Evolutionary conservation across 2,113 vertebrate species (phyloP), one percentile per base, ranked within the genome.

Genomic region (Nannobrachium achirus): DNA sequence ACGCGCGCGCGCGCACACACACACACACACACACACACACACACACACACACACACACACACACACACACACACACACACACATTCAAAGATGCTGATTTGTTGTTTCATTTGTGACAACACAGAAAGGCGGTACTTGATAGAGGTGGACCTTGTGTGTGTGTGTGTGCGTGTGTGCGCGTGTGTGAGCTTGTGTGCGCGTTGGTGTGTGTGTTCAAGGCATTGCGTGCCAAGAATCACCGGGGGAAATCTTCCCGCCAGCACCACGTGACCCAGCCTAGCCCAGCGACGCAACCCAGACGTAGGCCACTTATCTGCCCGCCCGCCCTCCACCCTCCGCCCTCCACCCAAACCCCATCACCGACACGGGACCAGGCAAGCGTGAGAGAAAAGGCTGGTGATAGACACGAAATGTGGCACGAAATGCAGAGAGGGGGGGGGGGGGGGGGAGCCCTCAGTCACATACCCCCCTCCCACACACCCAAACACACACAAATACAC

Each of bases 321-420:
- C 84, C 60, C 16, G 51, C 25, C 51, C 71, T 16, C 63, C 46
- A 10, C 65, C 45, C 79, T 60, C 49, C 69, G 16, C 65, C 66
- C 83, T 64, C 52, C 74, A 67, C 74, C 74, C 73, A 79, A 73
- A 81, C 77, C 69, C 82, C 83, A 85, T 82, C 80, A 85, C 78
- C 65, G 74, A 84, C 79, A 90, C 56, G 10, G 75, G 88, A 86
- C 89, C 91, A 91, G 39, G 88, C 89, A 93, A 93, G 93, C 93
- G 85, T 94, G 89, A 95, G 94, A 94, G 90, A 90, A 83, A 33
- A 77, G 86, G 80, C 83, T 91, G 77, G 71, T 85, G 89, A 94
- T 91, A 94, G 89, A 92, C 86, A 92, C 0, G 8, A 92, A 93
- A 91, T 88, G 91, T 92, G 89, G 88, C 92, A 91, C 74, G 79